These are phyloP conservation scores for Gallinago solitaria DNA, from an alignment of 2,797 vertebrate genomes.

Conservation along the genomic window DNA sequence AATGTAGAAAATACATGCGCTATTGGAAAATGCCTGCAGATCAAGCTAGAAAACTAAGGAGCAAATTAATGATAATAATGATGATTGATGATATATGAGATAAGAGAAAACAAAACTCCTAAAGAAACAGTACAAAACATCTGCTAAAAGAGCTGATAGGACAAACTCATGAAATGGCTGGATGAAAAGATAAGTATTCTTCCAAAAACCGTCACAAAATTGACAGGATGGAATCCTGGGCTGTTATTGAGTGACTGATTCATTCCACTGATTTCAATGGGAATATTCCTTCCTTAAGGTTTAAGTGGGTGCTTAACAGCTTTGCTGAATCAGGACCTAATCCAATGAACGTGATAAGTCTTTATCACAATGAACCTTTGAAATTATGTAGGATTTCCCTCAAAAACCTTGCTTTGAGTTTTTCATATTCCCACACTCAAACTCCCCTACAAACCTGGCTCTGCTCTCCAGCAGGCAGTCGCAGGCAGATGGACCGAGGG, in stretches of 20 bases:
- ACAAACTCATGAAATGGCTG: background rate
- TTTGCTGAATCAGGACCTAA: background rate
- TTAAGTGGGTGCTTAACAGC: background rate
- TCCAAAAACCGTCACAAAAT: background rate
- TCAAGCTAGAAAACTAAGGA: background rate
- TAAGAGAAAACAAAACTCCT: constrained; percentile 20
- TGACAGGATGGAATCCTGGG: background rate
- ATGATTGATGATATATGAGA: constrained; percentile 15
- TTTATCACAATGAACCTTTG: background rate
- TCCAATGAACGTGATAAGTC: background rate
- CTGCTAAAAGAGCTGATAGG: background rate
- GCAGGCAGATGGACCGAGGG: background rate
- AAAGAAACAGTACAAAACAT: background rate
- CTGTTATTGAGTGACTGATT: too few species aligned
- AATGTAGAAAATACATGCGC: background rate
- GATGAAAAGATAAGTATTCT: background rate
- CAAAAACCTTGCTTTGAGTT: background rate
- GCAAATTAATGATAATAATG: constrained; percentile 2
- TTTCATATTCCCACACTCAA: background rate
- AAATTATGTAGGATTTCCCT: background rate
- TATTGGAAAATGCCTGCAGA: constrained; percentile 11
- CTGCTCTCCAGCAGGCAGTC: background rate
- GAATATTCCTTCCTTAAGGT: background rate
- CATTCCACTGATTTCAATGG: background rate
- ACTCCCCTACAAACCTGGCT: background rate